phyloP scores from a whole-genome alignment of 2,888 invertebrate genomes.

The Ellobium chinense region DNA sequence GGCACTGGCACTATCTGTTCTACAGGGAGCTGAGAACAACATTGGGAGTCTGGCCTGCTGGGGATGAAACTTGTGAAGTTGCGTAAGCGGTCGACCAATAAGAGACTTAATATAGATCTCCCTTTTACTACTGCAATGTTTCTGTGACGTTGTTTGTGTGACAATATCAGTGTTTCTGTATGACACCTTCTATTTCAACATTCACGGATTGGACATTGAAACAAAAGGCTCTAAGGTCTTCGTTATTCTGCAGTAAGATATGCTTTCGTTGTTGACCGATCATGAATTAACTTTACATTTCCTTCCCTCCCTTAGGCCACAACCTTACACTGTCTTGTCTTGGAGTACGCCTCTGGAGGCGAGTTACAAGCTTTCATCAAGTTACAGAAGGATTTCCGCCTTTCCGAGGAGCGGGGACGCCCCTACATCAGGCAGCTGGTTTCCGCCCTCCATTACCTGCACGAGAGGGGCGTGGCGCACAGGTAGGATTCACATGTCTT shows the following conservation, averaged over 20 bases:
- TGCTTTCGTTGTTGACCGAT: not conserved
- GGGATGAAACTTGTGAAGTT: too few relatives aligned
- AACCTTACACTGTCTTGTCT: conserved; percentile 86
- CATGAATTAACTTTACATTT: not conserved
- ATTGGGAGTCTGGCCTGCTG: too few relatives aligned
- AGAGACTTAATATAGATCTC: too few relatives aligned
- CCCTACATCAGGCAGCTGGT: conserved; percentile 84
- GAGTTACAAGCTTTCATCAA: conserved; percentile 85
- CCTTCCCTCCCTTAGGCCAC: conserved; percentile 81
- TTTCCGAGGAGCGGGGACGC: conserved; percentile 82
- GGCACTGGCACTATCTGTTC: too few relatives aligned
- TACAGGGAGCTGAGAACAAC: too few relatives aligned
- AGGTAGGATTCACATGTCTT: conserved; percentile 81
- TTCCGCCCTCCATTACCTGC: conserved; percentile 86
- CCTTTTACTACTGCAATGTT: too few relatives aligned
- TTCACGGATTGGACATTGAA: too few relatives aligned
- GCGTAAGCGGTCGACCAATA: too few relatives aligned
- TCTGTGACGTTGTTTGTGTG: too few relatives aligned
- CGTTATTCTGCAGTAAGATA: not conserved
- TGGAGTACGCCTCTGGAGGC: conserved; percentile 86
- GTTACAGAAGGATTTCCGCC: conserved; percentile 82
- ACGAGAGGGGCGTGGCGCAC: conserved; percentile 85
- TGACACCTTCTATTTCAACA: too few relatives aligned
- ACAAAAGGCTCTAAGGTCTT: too few relatives aligned
- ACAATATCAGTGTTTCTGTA: too few relatives aligned